Base-by-base conservation (phyloP, 2,888 invertebrate species). In the Euphydryas editha region DNA sequence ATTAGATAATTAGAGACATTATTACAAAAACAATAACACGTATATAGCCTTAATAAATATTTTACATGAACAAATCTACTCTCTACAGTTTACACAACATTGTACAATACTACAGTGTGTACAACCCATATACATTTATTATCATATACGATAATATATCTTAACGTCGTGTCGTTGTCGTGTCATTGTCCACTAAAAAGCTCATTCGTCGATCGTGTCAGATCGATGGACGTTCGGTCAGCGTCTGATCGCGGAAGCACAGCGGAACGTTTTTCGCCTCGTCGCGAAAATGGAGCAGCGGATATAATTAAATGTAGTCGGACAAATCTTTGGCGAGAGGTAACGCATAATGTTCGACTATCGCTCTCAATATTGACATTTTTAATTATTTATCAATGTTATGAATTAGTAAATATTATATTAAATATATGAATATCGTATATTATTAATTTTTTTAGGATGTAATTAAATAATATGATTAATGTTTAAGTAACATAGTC, bases 291-390 rank as follows among this genome's bases (percentile, higher is more conserved):
- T 90, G 90, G 91, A 88, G 86, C 90, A 79, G 88, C 88, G 89
- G 90, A 85, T 92, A 91, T 91, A 90, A 90, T 90, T 92, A 92
- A 88, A 89, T 87, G 87, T 78, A 80, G 82, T 80, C 86, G 82
- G 81, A 86, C 86, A 85, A 87, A 86, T 87, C 84, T 82, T 77
- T 81, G 85, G 85, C 85, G 83, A 80, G 85, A 82, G 86, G 86
- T 83, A 85, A 84, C 84, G 76, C 80, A 83, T 82, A 80, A 87
- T 86, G 84, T 84, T 81, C 85, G 82, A 75, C 77, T 76, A 82
- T 81, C 82, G 78, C 63, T 73, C 67, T 69, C 65, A 63, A 64
- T 68, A 72, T 73, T 69, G 69, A 65, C 56, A 59, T 57, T 66
- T n/a, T 62, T 62, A 47, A 64, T 66, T 17, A 44, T 44, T 30